Evolutionary conservation across 2,113 vertebrate species (phyloP).

Genomic region (Equus przewalskii): DNA sequence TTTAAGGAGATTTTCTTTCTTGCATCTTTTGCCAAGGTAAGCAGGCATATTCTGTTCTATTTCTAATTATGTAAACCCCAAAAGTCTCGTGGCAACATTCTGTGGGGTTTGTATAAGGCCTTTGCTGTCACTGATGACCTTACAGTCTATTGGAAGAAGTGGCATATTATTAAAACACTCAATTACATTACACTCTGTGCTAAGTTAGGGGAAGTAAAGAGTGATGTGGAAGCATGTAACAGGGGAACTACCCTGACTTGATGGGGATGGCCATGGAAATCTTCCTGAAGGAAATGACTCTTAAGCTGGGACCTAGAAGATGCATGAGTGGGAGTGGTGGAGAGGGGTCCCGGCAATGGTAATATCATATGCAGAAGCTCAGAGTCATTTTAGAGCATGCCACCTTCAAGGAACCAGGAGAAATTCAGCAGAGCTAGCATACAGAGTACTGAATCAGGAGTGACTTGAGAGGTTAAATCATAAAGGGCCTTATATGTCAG

Average conservation of each 20-base stretch:
- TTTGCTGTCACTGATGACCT: background rate
- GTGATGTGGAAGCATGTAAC: background rate
- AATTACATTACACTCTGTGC: background rate
- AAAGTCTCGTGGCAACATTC: background rate
- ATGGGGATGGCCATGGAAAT: background rate
- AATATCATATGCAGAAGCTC: background rate
- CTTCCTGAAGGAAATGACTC: background rate
- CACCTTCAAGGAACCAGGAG: background rate
- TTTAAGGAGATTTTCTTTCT: background rate
- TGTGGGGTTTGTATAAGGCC: background rate
- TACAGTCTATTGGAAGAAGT: background rate
- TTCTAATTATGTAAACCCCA: background rate
- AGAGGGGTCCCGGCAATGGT: background rate
- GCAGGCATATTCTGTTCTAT: background rate
- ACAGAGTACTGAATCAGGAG: background rate
- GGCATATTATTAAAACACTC: background rate
- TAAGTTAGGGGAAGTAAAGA: background rate
- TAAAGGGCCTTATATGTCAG: background rate
- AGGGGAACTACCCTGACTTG: background rate
- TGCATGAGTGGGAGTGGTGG: background rate
- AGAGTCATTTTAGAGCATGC: conserved; percentile 13
- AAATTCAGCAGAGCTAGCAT: background rate
- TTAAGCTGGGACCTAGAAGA: background rate
- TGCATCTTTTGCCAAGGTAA: background rate
- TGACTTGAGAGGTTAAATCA: conserved; percentile 1